These are phyloP conservation scores for Corbicula japonica DNA, from an alignment of 2,888 invertebrate genomes.

Conservation along the genomic window DNA sequence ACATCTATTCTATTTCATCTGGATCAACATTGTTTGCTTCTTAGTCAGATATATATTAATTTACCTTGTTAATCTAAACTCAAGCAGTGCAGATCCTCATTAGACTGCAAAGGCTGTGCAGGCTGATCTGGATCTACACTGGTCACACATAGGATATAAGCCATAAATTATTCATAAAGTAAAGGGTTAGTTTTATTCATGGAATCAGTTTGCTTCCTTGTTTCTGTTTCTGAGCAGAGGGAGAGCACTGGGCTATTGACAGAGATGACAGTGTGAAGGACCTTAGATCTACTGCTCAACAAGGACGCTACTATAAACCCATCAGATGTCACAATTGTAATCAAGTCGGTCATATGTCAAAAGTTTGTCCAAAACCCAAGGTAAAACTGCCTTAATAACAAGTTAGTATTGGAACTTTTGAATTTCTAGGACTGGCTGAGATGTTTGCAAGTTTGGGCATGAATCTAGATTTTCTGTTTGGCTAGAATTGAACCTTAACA, in stretches of 20 bases:
- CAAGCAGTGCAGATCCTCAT: background rate
- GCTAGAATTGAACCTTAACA: no score
- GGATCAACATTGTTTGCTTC: no score
- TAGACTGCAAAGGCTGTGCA: background rate
- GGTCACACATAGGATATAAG: background rate
- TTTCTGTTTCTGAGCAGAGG: conserved; percentile 19
- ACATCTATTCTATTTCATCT: no score
- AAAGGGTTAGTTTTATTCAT: background rate
- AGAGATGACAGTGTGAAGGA: conserved; percentile 21
- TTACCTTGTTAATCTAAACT: conserved; percentile 19
- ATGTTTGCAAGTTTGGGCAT: no score
- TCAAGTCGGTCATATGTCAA: conserved; percentile 76
- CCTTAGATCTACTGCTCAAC: background rate
- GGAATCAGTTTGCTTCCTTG: background rate
- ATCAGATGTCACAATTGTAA: conserved; percentile 77
- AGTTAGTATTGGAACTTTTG: no score
- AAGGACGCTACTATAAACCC: conserved; percentile 56
- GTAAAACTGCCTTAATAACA: conserved; percentile 68
- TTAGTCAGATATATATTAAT: no score
- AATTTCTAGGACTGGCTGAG: no score
- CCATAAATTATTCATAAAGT: background rate
- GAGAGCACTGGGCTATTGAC: conserved; percentile 32
- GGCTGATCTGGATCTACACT: background rate
- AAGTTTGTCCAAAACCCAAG: conserved; percentile 76
- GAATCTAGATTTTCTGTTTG: no score